Base-by-base conservation (phyloP, 2,797 vertebrate species). In the Micropoecilia bifurca region DNA sequence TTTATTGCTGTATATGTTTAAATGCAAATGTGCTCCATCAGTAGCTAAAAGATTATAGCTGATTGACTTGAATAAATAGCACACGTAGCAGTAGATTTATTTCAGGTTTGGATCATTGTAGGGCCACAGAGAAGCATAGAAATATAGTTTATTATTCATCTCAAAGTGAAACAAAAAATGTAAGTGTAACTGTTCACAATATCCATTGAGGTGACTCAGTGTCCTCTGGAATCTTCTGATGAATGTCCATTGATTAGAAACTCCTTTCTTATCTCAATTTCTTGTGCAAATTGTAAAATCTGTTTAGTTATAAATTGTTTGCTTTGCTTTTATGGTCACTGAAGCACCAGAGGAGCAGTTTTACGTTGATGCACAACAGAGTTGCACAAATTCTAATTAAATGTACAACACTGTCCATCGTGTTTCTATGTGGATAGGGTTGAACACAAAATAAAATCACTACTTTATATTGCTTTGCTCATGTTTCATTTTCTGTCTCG, bases 261-360 rank as follows among this genome's bases (percentile, higher is more conserved):
- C 5, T 22, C 47, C 28, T 25, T 13, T n/a, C 16, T 3, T 39
- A 41, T 80, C 68, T 20, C 59, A 14, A n/a, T 75, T 36, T 81
- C 63, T 77, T 12, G 18, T 75, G 45, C 3, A 20, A 43, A 20
- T 14, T 68, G 33, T 71, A 68, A 57, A 57, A 57, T 73, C 59
- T 68, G 47, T 48, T 45, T 45, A 59, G 63, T 22, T 46, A 0
- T 50, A 50, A 75, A 47, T 18, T 33, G 30, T 80, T 87, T 82
- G 69, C 39, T 71, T 81, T 83, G 71, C 63, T 18, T 84, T 74
- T 48, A 61, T 8, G 46, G 66, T 55, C 16, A 46, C 80, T 86
- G 73, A 78, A 73, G 46, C 47, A 75, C 80, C 84, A 3, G 53
- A 85, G 79, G 82, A 85, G 77, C 82, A 45, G 59, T 90, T 83